phyloP scores from a whole-genome alignment of 2,797 vertebrate species.

The Poeciliopsis gracilis region DNA sequence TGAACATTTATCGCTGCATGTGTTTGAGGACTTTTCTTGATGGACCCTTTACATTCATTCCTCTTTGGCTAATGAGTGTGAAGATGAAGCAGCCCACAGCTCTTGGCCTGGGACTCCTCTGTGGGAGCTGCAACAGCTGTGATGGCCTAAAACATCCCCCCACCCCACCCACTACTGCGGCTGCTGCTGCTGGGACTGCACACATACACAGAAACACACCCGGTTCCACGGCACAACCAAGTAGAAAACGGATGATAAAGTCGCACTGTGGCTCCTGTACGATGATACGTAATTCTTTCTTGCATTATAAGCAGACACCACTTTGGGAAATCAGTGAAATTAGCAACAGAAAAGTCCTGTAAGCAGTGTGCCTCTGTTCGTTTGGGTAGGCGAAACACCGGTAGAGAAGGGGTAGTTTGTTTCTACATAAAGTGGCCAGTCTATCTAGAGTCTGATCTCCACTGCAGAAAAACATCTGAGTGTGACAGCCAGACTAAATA shows the following conservation, averaged over 20 bases:
- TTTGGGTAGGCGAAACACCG: slow-evolving; percentile 18
- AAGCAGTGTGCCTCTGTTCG: slow-evolving; percentile 27
- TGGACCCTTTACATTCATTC: not conserved
- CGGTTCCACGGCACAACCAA: slow-evolving; percentile 14
- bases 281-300: slow-evolving; percentile 25
- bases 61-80: slow-evolving; percentile 44
- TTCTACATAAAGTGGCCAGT: not conserved
- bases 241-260: slow-evolving; percentile 7
- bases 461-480: slow-evolving; percentile 42
- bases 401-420: slow-evolving; percentile 7
- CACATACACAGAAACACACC: slow-evolving; percentile 14
- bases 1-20: slow-evolving; percentile 15
- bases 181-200: slow-evolving; percentile 14
- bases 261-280: slow-evolving; percentile 16
- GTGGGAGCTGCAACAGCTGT: slow-evolving; percentile 72
- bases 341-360: slow-evolving; percentile 4
- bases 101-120: slow-evolving; percentile 50
- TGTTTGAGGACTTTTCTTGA: slow-evolving; percentile 27
- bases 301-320: slow-evolving; percentile 7
- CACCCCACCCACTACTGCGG: slow-evolving; percentile 35
- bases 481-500: slow-evolving; percentile 38
- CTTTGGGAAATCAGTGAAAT: not conserved
- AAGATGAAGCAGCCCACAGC: slow-evolving; percentile 43
- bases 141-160: slow-evolving; percentile 53
- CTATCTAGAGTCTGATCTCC: slow-evolving; percentile 39